Conservation (phyloP, 1,140 invertebrate genomes). For the Acromyrmex heyeri region DNA sequence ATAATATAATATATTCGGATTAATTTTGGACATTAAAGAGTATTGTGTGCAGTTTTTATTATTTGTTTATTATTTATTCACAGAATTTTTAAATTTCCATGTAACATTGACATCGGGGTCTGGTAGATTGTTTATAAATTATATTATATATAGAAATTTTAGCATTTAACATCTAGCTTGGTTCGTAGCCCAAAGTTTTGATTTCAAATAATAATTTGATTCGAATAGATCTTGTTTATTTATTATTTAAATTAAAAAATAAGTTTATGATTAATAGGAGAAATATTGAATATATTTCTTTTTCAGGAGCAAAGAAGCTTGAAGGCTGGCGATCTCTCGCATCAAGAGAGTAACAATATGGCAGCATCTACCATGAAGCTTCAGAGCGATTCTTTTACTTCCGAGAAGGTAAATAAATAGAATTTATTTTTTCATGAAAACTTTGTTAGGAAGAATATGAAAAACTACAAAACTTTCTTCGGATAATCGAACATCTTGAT, state of each 20-base stretch:
- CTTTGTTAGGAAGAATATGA: too few relatives aligned
- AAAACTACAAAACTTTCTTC: not conserved
- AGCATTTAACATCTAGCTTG: too few relatives aligned
- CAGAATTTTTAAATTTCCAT: too few relatives aligned
- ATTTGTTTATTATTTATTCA: too few relatives aligned
- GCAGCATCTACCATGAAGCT: slow-evolving; percentile 93
- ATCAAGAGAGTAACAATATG: slow-evolving; percentile 94
- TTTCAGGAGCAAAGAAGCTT: slow-evolving; percentile 92
- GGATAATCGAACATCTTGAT: not conserved
- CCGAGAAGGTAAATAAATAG: slow-evolving; percentile 89
- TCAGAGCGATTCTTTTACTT: slow-evolving; percentile 94
- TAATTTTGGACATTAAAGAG: too few relatives aligned
- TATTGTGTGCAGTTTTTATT: too few relatives aligned
- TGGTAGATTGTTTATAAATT: too few relatives aligned
- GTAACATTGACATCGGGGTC: too few relatives aligned
- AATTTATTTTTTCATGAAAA: not conserved
- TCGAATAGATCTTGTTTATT: not conserved
- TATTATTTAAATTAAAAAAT: not conserved
- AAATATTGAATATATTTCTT: slow-evolving; percentile 54
- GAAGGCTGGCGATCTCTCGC: slow-evolving; percentile 93
- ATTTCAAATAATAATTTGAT: too few relatives aligned
- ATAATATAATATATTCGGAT: too few relatives aligned
- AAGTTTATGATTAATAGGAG: not conserved
- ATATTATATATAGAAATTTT: too few relatives aligned
- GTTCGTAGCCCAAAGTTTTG: too few relatives aligned